Conservation (phyloP, 2,888 invertebrate species). For the Drosophila anceps region DNA sequence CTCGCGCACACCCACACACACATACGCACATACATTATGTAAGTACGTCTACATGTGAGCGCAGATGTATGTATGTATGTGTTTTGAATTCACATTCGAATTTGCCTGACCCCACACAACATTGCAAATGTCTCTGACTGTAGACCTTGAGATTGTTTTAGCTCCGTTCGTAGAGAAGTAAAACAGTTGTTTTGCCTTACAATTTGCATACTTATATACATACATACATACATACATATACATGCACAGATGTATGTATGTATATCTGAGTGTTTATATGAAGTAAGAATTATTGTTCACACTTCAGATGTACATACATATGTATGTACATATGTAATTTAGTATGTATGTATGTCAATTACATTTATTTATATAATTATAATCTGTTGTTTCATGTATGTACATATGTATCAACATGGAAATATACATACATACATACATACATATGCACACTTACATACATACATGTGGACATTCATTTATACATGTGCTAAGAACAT, state of each 20-base stretch:
- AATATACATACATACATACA: background rate
- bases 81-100: conserved; percentile 32
- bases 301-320: background rate
- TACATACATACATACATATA: background rate
- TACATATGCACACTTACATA: background rate
- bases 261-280: background rate
- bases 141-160: conserved; percentile 64
- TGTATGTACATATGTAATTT: background rate
- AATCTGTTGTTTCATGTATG: background rate
- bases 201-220: background rate
- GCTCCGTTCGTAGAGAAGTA: conserved; percentile 10
- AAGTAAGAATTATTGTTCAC: conserved; percentile 6
- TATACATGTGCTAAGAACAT: too few relatives aligned
- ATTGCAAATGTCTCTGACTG: conserved; percentile 59
- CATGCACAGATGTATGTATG: background rate
- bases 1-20: conserved; percentile 17
- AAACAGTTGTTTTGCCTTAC: conserved; percentile 10
- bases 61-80: background rate
- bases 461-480: too few relatives aligned
- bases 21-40: background rate
- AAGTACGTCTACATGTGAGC: conserved; percentile 1
- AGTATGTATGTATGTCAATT: background rate
- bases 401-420: conserved; percentile 5
- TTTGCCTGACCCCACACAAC: conserved; percentile 77
- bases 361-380: background rate